Conservation (phyloP, 2,797 vertebrate genomes). For the Oreortyx pictus region DNA sequence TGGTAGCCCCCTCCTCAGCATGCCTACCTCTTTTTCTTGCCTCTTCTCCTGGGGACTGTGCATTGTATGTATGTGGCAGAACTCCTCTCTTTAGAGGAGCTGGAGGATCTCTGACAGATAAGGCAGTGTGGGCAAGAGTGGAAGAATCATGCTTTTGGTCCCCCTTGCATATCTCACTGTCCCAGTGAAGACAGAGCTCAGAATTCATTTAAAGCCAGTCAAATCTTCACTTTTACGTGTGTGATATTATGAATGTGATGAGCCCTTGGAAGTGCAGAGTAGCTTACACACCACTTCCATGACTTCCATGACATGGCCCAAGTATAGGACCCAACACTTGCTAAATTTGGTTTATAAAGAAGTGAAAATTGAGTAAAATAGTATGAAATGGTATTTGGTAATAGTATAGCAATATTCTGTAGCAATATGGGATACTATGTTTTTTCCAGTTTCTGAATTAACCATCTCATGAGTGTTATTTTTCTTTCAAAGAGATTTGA, state of each 20-base stretch:
- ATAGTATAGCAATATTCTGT: too few relatives aligned
- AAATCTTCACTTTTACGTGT: background rate
- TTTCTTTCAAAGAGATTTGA: background rate
- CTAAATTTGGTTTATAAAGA: background rate
- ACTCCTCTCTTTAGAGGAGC: background rate
- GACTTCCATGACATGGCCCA: background rate
- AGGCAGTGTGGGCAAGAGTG: background rate
- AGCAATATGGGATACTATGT: background rate
- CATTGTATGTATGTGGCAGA: rapidly evolving
- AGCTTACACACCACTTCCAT: background rate
- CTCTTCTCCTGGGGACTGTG: background rate
- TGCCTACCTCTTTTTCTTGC: background rate
- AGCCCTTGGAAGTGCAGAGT: background rate
- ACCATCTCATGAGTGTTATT: background rate
- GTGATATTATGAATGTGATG: background rate
- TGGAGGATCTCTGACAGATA: background rate
- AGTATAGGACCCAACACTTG: too few relatives aligned
- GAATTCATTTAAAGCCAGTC: background rate
- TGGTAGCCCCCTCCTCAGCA: rapidly evolving
- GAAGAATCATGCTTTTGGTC: background rate
- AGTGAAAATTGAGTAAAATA: conserved; percentile 14
- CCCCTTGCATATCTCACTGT: background rate
- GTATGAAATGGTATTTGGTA: background rate
- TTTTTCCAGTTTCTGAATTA: background rate
- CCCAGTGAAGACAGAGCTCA: background rate